These are phyloP conservation scores for Pollenia amentaria DNA, from an alignment of 2,888 invertebrate genomes.

Conservation along the genomic window DNA sequence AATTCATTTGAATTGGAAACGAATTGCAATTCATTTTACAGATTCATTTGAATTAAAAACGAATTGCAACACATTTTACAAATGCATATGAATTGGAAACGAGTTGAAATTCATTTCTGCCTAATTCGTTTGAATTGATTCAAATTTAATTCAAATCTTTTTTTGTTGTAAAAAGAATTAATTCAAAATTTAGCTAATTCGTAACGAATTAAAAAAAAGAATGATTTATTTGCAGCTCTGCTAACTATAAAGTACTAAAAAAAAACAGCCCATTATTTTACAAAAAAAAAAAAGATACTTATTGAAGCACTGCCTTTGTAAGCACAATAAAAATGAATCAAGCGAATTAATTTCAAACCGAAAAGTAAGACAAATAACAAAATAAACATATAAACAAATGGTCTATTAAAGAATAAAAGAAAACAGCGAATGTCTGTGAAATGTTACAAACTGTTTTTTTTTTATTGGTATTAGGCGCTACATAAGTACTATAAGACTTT, in stretches of 20 bases:
- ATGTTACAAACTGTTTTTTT: constrained; percentile 29
- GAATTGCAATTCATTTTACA: too few relatives aligned
- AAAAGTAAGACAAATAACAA: constrained; percentile 8
- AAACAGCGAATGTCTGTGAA: constrained; percentile 20
- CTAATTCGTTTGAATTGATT: too few relatives aligned
- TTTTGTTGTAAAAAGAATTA: too few relatives aligned
- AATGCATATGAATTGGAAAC: too few relatives aligned
- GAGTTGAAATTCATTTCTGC: too few relatives aligned
- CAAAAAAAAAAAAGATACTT: neutral
- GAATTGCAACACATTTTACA: too few relatives aligned
- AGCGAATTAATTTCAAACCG: constrained; percentile 24
- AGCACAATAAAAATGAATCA: constrained; percentile 18
- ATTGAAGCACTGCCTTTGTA: constrained; percentile 4
- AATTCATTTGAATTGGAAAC: too few relatives aligned
- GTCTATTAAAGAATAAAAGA: constrained; percentile 40
- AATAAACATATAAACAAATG: constrained; percentile 37
- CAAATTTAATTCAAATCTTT: too few relatives aligned
- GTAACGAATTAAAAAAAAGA: too few relatives aligned
- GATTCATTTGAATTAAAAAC: too few relatives aligned
- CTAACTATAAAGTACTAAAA: neutral
- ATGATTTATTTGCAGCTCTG: too few relatives aligned
- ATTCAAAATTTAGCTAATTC: too few relatives aligned
- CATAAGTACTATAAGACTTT: neutral
- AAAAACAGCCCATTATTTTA: neutral
- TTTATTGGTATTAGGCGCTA: neutral